Base-by-base conservation (phyloP, 2,797 vertebrate genomes). In the Pempheris klunzingeri region DNA sequence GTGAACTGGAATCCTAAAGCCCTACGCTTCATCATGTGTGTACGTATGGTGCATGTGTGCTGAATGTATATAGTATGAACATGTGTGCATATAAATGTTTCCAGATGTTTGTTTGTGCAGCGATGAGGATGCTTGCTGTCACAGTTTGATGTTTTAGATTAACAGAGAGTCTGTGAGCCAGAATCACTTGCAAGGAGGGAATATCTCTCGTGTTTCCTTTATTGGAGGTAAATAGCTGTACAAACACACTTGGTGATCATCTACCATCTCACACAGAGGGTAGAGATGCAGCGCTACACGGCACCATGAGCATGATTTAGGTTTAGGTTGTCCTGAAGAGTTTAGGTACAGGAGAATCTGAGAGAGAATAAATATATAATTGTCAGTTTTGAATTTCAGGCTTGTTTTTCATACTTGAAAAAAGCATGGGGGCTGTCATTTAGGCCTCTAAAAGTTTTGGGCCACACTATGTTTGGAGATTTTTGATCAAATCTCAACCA, bases 141-240 rank as follows among this genome's bases (percentile, higher is more conserved):
- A 62, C 71, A 38, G 79, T 77, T 77, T 70, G 82, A 81, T 82
- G 83, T 66, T 80, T 58, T 76, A 84, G 74, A 86, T 84, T 82
- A 89, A 82, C 82, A 30, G 63, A 7, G 6, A 76, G 72, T 74
- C 73, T 70, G 74, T 44, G 64, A 85, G 75, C 43, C 66, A 55
- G 38, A 71, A 11, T 71, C 3, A 5, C 75, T 78, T 30, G 0
- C 26, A 36, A 80, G 60, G 68, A 78, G 55, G 22, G 41, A 43
- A 22, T 28, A 52, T 81, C 65, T 75, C 72, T 77, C 71, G 61
- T 67, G 82, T 78, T 77, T 77, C 78, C 39, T 14, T 77, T 62
- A 71, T 71, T 78, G 65, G 69, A 86, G 80, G 82, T 78, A 39
- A 43, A 32, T 28, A 54, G 66, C 50, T 81, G 53, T 66, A 57